Conservation (phyloP, 2,797 vertebrate species). For the Pangasius larnaudii region DNA sequence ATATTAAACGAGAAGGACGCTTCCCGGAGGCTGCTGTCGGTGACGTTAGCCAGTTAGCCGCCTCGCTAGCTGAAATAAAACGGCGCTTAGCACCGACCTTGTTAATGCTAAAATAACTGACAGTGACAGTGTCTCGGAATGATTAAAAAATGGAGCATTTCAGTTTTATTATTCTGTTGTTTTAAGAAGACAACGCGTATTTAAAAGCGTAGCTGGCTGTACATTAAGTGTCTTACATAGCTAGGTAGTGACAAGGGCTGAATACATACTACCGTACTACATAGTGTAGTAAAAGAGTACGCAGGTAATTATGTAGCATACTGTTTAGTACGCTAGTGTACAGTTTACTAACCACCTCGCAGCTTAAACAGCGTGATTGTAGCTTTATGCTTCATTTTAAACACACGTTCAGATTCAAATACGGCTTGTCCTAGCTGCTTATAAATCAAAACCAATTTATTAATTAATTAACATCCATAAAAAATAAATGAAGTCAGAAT, state of each 20-base stretch:
- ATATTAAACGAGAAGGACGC: background rate
- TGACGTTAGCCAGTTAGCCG: background rate
- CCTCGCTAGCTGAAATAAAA: constrained; percentile 8
- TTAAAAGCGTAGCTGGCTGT: background rate
- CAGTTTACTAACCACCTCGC: background rate
- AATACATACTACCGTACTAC: background rate
- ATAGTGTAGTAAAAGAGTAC: background rate
- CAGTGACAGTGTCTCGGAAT: background rate
- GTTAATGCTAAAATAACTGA: background rate
- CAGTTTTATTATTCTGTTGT: background rate
- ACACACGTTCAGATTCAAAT: background rate
- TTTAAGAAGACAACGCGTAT: background rate
- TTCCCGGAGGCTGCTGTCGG: background rate
- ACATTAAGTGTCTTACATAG: background rate
- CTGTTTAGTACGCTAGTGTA: background rate
- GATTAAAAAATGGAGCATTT: background rate
- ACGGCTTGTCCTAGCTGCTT: too few relatives aligned
- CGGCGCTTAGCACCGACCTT: background rate
- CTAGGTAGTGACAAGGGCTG: background rate
- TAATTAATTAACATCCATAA: too few relatives aligned
- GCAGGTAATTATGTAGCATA: background rate
- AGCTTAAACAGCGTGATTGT: background rate
- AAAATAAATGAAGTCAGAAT: background rate
- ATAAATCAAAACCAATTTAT: too few relatives aligned
- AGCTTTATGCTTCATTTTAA: background rate